phyloP scores from a whole-genome alignment of 2,797 vertebrate genomes.

The Yasuhikotakia modesta region DNA sequence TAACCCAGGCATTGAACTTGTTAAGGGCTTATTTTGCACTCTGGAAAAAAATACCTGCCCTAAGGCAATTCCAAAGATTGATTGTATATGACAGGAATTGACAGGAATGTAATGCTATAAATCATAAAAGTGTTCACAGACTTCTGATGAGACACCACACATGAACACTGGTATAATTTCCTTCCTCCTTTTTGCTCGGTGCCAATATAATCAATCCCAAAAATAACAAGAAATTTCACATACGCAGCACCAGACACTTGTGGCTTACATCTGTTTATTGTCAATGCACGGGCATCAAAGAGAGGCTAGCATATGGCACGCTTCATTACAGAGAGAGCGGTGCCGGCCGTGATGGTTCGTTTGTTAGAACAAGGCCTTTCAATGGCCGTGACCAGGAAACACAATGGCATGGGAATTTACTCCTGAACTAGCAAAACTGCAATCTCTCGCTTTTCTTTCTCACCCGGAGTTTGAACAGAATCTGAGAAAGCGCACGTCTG shows the following conservation, averaged over 20 bases:
- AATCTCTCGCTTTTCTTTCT: neutral
- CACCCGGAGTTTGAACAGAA: conserved; percentile 34
- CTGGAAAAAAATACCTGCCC: neutral
- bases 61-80: neutral
- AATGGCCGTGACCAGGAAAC: conserved; percentile 48
- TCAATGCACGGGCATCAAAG: conserved; percentile 59
- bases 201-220: conserved; percentile 49
- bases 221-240: conserved; percentile 46
- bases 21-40: neutral
- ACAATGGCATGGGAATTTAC: conserved; percentile 50
- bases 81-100: neutral
- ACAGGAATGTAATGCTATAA: conserved; percentile 36
- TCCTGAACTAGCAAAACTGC: conserved; percentile 10
- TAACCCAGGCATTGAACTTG: neutral
- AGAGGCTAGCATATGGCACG: conserved; percentile 49
- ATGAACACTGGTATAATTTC: conserved; percentile 49
- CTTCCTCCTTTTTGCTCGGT: conserved; percentile 10
- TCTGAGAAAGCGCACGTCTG: conserved; percentile 39
- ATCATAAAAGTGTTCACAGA: conserved; percentile 26
- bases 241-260: conserved; percentile 42
- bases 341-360: conserved; percentile 53
- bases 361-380: conserved; percentile 55
- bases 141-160: conserved; percentile 44
- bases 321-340: conserved; percentile 52
- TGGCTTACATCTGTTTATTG: conserved; percentile 55